Evolutionary conservation across 2,888 invertebrate species (phyloP), one percentile per base, ranked within the genome.

Genomic region (Eilema griseolum): DNA sequence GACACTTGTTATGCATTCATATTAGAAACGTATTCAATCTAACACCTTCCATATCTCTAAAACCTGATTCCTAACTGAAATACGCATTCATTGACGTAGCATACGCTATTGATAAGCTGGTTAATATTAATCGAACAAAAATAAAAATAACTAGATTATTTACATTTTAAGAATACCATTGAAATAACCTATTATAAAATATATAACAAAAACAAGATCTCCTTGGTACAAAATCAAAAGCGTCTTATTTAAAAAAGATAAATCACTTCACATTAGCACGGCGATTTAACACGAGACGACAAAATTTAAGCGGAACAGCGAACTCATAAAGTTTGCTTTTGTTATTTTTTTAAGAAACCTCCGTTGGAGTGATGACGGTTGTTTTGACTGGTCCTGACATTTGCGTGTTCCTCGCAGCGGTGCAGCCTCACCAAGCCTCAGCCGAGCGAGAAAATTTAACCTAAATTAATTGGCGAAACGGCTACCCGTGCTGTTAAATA

Each of bases 301-400:
- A 88, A 72, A 69, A 86, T 81, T 87, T 86, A 86, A 87, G 74
- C 83, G 78, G 85, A 86, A 82, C 83, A 78, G 74, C 73, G 79
- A 82, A 80, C 77, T 79, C 74, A 71, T 77, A 78, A 75, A 78
- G 75, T 81, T 77, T 73, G 67, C 69, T 61, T 80, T 26, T 62
- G 73, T 79, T 88, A 61, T 33, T 88, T 85, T n/a, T 75, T 70
- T 67, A 63, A 80, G 79, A 81, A 85, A 80, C 71, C 78, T 86
- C 84, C 83, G 85, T 85, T 77, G 83, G 86, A 88, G 93, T 93
- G 94, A 93, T 89, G 94, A 95, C 90, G 93, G 93, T 92, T 95
- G 94, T 95, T 94, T 87, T 94, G 94, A 95, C 94, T 91, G 86
- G 86, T 83, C 87, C 88, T 89, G 94, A 93, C 94, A 90, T 88